Evolutionary conservation across 2,888 invertebrate species (phyloP), one percentile per base, ranked within the genome.

Genomic region (Parelbella ahira): DNA sequence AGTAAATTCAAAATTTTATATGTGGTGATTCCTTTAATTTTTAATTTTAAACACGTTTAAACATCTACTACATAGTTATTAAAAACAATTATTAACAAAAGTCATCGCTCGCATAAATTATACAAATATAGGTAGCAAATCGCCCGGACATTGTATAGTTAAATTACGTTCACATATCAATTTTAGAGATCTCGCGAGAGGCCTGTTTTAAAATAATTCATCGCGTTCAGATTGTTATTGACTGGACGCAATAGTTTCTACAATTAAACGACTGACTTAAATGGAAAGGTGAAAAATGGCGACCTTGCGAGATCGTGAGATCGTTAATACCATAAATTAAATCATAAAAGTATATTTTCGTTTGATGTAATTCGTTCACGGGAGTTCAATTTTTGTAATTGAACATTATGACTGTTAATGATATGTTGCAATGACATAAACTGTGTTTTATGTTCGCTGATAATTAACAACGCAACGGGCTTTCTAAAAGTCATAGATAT

Each of bases 101-200:
- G 11, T 15, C 23, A 36, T 34, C 19, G 34, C 28, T 29, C n/a
- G 24, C 33, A 36, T 12, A 21, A n/a, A n/a, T n/a, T n/a, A n/a
- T n/a, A n/a, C n/a, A n/a, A n/a, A n/a, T n/a, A n/a, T n/a, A n/a
- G n/a, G n/a, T n/a, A n/a, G n/a, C 19, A 11, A n/a, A 43, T 43
- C 6, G 33, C 34, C 44, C 46, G 45, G 41, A 44, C 47, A 37
- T 48, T 52, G 45, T 49, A 41, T 34, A 49, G 49, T 37, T 51
- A 63, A n/a, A 63, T 62, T 60, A 59, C 48, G 53, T 58, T 62
- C 60, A 58, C 74, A 73, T 74, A 76, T 69, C 75, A 72, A 65
- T 65, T 58, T n/a, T 56, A 41, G 51, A 53, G 51, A 54, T 50
- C 34, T 27, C 10, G 37, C 32, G 23, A 42, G 41, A 38, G 43